Base-by-base conservation (phyloP, 2,888 invertebrate genomes). In the Aphodius granarius region DNA sequence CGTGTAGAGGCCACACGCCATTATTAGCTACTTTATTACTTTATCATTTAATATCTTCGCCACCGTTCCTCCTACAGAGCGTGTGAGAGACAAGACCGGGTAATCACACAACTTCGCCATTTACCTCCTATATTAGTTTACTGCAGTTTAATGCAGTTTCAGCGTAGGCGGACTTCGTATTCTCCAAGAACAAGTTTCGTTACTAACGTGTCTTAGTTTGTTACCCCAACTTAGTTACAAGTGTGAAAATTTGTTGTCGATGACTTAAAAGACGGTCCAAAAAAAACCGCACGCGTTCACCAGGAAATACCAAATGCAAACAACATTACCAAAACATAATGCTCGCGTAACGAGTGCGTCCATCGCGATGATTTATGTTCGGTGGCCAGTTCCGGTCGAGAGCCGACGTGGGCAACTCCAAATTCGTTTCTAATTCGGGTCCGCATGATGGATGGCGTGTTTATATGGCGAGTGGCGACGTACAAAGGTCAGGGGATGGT, bases 401-500 rank as follows among this genome's bases (percentile, higher is more conserved):
- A 71, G 73, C 75, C 78, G 75, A 76, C 23, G 77, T 78, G 81
- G 82, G 82, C 81, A 79, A 77, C 79, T 78, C 80, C 82, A 81
- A 81, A 84, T 85, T 83, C 84, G 84, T 84, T 85, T 85, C 85
- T 84, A 86, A 86, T 86, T 84, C 83, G 80, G 78, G 73, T 71
- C 75, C 68, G 72, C 71, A 75, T 77, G 77, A 75, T 77, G 72
- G 77, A 75, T 75, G 77, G 75, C 66, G 77, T 77, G 77, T 77
- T 75, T 75, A 77, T 77, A 77, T 77, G 77, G 75, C 86, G 86
- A 86, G 86, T 86, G 86, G 86, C 85, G 83, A 79, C 81, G 83
- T 84, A 86, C 85, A 87, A 87, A 87, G 87, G 87, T 87, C 87
- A 87, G 84, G 85, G 86, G 86, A 86, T 86, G 86, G 86, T 85